Percentiles rank a stretch among this genome's conserved stretches.
Evolutionary conservation across 1,140 invertebrate species (phyloP).

Genomic region (Leptinotarsa lineolata): DNA sequence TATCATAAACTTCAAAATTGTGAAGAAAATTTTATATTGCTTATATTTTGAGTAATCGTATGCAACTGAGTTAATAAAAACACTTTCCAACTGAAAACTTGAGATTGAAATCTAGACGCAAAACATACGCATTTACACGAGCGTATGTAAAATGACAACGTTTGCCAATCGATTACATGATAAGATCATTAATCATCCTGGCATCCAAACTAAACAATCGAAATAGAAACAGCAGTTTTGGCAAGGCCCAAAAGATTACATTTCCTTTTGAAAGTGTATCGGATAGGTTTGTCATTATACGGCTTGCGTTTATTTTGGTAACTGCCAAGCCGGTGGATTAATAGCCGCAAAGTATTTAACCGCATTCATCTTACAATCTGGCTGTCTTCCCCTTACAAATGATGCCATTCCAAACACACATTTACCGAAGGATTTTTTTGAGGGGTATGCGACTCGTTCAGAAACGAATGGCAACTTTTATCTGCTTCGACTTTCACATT

Average conservation of each 20-base stretch:
- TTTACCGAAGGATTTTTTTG: constrained; percentile 33
- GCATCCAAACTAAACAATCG: background rate
- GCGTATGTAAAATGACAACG: background rate
- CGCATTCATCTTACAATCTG: constrained; percentile 45
- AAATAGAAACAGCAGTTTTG: constrained; percentile 9
- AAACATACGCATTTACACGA: background rate
- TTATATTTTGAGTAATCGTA: no score
- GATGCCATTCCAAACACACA: constrained; percentile 38
- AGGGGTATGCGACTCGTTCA: constrained; percentile 4
- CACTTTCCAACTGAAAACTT: no score
- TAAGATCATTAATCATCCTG: background rate
- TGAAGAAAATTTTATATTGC: no score
- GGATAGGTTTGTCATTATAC: constrained; percentile 28
- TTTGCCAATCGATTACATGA: background rate
- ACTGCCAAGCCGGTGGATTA: constrained; percentile 44
- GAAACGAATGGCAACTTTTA: constrained; percentile 13
- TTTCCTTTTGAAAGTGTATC: constrained; percentile 24
- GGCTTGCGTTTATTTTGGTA: constrained; percentile 41
- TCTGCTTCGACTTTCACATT: background rate
- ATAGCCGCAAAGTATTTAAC: constrained; percentile 44
- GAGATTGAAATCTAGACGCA: no score
- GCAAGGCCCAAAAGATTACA: constrained; percentile 9
- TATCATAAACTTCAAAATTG: no score
- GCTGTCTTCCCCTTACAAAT: constrained; percentile 42
- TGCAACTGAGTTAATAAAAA: no score